Percentiles rank a stretch among this genome's conserved stretches.
phyloP scores from a whole-genome alignment of 2,888 invertebrate genomes.

The Drosophila falleni region DNA sequence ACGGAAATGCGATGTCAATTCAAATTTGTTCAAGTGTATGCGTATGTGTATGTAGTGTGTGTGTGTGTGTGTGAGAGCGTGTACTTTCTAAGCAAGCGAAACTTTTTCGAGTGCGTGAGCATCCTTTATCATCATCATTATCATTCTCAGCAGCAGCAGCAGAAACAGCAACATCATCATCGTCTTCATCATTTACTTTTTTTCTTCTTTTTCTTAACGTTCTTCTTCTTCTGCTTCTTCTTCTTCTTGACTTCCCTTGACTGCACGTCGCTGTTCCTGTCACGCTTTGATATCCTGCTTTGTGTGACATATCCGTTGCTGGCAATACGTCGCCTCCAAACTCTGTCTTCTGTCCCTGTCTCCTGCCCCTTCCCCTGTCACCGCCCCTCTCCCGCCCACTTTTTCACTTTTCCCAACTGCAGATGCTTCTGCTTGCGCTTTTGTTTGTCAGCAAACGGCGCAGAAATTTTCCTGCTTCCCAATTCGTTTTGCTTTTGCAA shows the following conservation, averaged over 20 bases:
- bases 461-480: slow-evolving; percentile 45
- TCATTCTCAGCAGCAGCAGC: slow-evolving; percentile 5
- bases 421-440: slow-evolving; percentile 53
- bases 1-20: slow-evolving; percentile 81
- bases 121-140: slow-evolving; percentile 22
- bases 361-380: neutral
- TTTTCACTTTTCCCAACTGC: slow-evolving; percentile 18
- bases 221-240: slow-evolving; percentile 9
- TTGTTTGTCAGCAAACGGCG: slow-evolving; percentile 61
- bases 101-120: slow-evolving; percentile 69
- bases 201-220: neutral
- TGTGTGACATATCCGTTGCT: slow-evolving; percentile 76
- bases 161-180: slow-evolving; percentile 11
- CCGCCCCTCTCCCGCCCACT: slow-evolving; percentile 2
- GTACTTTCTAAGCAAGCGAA: slow-evolving; percentile 58
- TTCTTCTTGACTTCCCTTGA: slow-evolving; percentile 34
- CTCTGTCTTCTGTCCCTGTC: neutral
- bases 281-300: slow-evolving; percentile 78
- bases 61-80: slow-evolving; percentile 5
- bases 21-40: slow-evolving; percentile 59
- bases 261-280: slow-evolving; percentile 63
- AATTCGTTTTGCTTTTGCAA: slow-evolving; percentile 51
- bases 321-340: slow-evolving; percentile 27
- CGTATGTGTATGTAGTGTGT: slow-evolving; percentile 7
- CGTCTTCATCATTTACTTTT: slow-evolving; percentile 12